Base-by-base conservation (phyloP, 2,113 vertebrate species). In the Pseudopipra pipra region DNA sequence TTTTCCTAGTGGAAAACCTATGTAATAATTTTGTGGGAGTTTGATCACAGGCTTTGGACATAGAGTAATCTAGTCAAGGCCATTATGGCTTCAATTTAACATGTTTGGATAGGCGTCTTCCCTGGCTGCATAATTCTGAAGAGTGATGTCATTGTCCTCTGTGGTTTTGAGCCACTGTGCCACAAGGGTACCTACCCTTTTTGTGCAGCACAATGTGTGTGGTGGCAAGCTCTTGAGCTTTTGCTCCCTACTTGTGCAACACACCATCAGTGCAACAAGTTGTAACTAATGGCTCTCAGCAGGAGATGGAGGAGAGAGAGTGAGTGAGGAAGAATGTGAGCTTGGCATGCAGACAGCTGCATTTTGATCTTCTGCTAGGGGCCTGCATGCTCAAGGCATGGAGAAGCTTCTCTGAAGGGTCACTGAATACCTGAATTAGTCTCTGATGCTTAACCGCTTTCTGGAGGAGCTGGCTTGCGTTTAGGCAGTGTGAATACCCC, bases 191-290 rank as follows among this genome's bases (percentile, higher is more conserved):
- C 46, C 46, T 17, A 2, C 8, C 12, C n/a, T 15, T 61, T 12
- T 14, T 0, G 2, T 4, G 28, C 37, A 59, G 54, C 4, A 0
- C 41, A 31, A 37, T 0, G 1, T 20, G 25, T 0, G 1, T 22
- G 12, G 39, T 82, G 85, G 35, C 47, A 41, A 39, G 22, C 67
- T 79, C 17, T 3, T 0, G 12, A 43, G 21, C 55, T 84, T 27
- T 90, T 89, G 56, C 73, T 58, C 51, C 0, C 1, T 11, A 0
- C 19, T 49, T 0, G 0, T 51, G 82, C 58, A 59, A 5, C 33
- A 5, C 9, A 2, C 25, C 72, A 16, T 33, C n/a, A 80, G 3
- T 0, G 1, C 49, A 49, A 63, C 31, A 46, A 46, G 35, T 41
- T 1, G 0, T 28, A 30, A 58, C 39, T 8, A 9, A 2, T 77